Conservation (phyloP, 1,140 invertebrate species). For the Procambarus virginalis region DNA sequence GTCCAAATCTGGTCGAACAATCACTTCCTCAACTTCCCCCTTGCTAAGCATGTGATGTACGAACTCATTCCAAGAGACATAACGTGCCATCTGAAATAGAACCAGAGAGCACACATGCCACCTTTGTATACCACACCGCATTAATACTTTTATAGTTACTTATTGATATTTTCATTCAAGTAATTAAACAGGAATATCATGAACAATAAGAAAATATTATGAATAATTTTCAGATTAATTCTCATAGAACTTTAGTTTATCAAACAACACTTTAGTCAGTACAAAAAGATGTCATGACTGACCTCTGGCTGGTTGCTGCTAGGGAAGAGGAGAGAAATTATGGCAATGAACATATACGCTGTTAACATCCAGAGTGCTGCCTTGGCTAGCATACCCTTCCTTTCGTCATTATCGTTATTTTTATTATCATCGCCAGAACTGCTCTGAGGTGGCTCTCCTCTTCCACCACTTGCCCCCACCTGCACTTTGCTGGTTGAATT, state of each 20-base stretch:
- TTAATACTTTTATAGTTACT: not conserved
- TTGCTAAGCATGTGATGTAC: slow-evolving; percentile 92
- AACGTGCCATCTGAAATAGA: slow-evolving; percentile 73
- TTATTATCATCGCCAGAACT: slow-evolving; percentile 57
- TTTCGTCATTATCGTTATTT: slow-evolving; percentile 78
- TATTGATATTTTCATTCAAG: not conserved
- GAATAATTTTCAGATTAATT: not conserved
- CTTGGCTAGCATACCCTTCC: slow-evolving; percentile 82
- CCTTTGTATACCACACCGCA: not conserved
- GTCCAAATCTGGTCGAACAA: slow-evolving; percentile 87
- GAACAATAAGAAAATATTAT: not conserved
- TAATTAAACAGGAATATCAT: not conserved
- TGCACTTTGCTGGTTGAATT: slow-evolving; percentile 11
- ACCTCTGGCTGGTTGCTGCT: slow-evolving; percentile 84
- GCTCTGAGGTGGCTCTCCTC: not conserved
- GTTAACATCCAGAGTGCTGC: slow-evolving; percentile 84
- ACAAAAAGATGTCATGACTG: not conserved
- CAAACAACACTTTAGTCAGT: not conserved
- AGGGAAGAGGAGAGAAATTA: slow-evolving; percentile 82
- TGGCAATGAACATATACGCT: slow-evolving; percentile 82
- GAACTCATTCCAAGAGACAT: slow-evolving; percentile 97
- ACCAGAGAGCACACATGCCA: not conserved
- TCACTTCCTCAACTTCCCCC: slow-evolving; percentile 92
- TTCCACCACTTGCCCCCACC: slow-evolving; percentile 8
- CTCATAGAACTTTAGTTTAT: not conserved